phyloP scores from a whole-genome alignment of 53 echinoderm and acorn worm species.

The Mesocentrotus franciscanus region DNA sequence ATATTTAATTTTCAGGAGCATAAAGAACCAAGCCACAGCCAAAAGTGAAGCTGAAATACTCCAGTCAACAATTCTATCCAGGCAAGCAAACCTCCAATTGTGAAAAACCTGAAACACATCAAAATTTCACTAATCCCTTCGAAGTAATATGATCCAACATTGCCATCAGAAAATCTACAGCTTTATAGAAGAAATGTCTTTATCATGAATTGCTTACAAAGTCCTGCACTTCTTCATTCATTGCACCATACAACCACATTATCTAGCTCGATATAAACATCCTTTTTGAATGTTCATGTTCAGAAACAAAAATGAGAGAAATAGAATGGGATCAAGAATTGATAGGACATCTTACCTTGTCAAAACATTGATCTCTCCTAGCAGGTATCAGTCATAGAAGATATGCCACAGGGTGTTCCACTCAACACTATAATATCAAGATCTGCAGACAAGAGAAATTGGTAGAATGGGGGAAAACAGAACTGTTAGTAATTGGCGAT shows the following conservation, averaged over 20 bases:
- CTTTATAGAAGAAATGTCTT: too few species aligned
- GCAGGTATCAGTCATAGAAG: neutral
- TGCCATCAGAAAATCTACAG: neutral
- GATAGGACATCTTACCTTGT: neutral
- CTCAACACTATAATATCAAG: neutral
- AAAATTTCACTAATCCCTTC: neutral
- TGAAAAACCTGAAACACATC: neutral
- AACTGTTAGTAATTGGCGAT: neutral
- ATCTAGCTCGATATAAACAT: neutral
- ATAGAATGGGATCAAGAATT: neutral
- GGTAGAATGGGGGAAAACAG: neutral
- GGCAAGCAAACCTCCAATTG: neutral
- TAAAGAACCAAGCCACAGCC: neutral
- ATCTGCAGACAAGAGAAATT: conserved; percentile 8
- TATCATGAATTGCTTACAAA: neutral
- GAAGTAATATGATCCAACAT: neutral
- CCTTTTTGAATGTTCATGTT: neutral
- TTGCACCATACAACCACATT: neutral
- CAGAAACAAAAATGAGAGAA: neutral
- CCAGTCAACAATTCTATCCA: neutral
- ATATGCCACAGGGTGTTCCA: neutral
- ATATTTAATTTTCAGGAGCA: neutral
- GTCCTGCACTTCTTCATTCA: neutral
- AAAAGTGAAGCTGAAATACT: neutral
- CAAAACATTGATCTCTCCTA: conserved; percentile 39